phyloP scores from a whole-genome alignment of 1,140 invertebrate genomes.

The Drosophila repleta region DNA sequence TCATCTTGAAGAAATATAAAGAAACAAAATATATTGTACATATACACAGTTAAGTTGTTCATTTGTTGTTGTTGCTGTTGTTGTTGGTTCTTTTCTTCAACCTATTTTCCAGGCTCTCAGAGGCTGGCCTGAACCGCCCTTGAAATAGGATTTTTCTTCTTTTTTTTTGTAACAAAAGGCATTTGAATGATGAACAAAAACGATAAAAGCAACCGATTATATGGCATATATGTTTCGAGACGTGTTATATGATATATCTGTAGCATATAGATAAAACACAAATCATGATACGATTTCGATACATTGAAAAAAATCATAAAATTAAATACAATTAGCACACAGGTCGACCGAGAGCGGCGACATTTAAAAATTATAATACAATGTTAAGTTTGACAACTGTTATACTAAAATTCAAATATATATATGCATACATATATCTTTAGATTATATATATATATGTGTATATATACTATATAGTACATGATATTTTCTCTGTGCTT shows the following conservation, averaged over 20 bases:
- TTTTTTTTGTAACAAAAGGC: conserved; percentile 20
- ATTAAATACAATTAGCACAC: conserved; percentile 50
- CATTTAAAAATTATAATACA: conserved; percentile 61
- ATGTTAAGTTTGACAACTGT: conserved; percentile 50
- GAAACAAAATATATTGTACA: conserved; percentile 88
- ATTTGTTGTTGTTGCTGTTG: no score
- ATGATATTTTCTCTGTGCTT: conserved; percentile 52
- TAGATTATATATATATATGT: conserved; percentile 43
- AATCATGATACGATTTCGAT: conserved; percentile 13
- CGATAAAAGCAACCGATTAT: conserved; percentile 51
- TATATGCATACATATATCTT: conserved; percentile 44
- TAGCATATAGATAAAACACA: conserved; percentile 31
- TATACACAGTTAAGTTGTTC: conserved; percentile 58
- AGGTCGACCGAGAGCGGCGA: conserved; percentile 47
- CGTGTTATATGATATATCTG: conserved; percentile 20
- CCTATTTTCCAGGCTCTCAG: conserved; percentile 29
- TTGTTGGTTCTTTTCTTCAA: background rate
- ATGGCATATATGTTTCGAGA: conserved; percentile 40
- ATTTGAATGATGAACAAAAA: conserved; percentile 28
- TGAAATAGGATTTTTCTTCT: conserved; percentile 21
- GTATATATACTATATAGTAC: conserved; percentile 39
- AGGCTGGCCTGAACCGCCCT: conserved; percentile 50
- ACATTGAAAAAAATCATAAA: background rate
- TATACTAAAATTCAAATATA: conserved; percentile 49
- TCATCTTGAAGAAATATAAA: conserved; percentile 92